Percentiles rank a stretch among this genome's conserved stretches.
Evolutionary conservation across 1,140 invertebrate species (phyloP).

Genomic region (Heliconius hermathena): DNA sequence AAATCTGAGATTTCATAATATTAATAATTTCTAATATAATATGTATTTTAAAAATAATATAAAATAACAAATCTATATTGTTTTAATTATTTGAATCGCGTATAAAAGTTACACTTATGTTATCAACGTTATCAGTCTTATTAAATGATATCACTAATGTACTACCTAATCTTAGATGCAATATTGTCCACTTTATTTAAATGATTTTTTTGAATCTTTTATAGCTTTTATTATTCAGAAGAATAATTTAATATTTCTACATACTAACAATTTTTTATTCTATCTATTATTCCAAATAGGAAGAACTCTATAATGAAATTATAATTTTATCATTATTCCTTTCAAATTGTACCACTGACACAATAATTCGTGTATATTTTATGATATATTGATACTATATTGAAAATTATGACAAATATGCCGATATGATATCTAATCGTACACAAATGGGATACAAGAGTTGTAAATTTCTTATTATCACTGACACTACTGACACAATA

Average conservation of each 20-base stretch:
- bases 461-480: slow-evolving; percentile 59
- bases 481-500: slow-evolving; percentile 55
- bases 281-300: neutral
- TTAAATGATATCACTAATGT: neutral
- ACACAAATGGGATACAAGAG: slow-evolving; percentile 31
- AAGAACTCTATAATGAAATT: neutral
- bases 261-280: neutral
- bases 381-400: neutral
- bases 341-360: neutral
- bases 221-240: neutral
- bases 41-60: neutral
- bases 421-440: slow-evolving; percentile 52
- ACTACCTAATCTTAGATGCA: neutral
- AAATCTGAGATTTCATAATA: no score
- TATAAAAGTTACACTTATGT: neutral
- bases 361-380: neutral
- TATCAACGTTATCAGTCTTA: neutral
- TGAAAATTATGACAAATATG: slow-evolving; percentile 35
- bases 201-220: neutral
- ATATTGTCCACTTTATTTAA: neutral
- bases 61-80: neutral
- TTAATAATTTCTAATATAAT: no score
- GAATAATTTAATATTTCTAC: neutral
- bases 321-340: neutral
- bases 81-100: neutral